Evolutionary conservation across 2,888 invertebrate genomes (phyloP), one percentile per base, ranked within the genome.

Genomic region (Crocallis elinguaria): DNA sequence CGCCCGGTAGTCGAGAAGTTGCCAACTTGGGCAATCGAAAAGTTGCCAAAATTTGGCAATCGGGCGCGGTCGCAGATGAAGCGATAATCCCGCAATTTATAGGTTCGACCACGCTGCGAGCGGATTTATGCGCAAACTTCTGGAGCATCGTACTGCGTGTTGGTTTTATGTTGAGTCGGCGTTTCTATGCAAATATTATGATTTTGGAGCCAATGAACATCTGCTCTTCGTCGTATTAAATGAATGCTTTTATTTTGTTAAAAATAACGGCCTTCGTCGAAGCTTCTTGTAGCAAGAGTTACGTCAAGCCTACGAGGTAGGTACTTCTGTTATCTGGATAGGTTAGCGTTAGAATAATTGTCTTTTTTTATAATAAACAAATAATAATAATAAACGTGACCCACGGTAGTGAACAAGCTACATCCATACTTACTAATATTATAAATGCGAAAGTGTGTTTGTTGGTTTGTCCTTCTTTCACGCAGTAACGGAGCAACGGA

Each of bases 31-130:
- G 39, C 25, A 25, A 32, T 41, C 48, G 48, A 12, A 14, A 25
- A 49, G 35, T 35, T 41, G 49, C 11, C 42, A 32, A 48, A 12
- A n/a, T 27, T 49, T 23, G 44, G 25, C 14, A 12, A 19, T 33
- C 19, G 43, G 45, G 35, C 16, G 52, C 17, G 41, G 52, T 35
- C 39, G 23, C 53, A 43, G 48, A 54, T 54, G 53, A 48, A 49
- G 48, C 53, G 53, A 49, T 54, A 49, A 49, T 54, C 48, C 33
- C 16, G 3, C 53, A 17, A 54, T 48, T 54, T 54, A 54, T 38
- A 27, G 27, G 37, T 19, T 23, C 8, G 42, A 8, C 53, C 42
- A 32, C 43, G 43, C 33, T 37, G 9, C 12, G 14, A 8, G 36
- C 46, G 36, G 51, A 43, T 25, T 43, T 48, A 48, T 43, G 27